Percentiles rank a stretch among this genome's conserved stretches.
These are phyloP conservation scores for Fregata magnificens DNA, from an alignment of 2,113 vertebrate genomes.

Conservation along the genomic window DNA sequence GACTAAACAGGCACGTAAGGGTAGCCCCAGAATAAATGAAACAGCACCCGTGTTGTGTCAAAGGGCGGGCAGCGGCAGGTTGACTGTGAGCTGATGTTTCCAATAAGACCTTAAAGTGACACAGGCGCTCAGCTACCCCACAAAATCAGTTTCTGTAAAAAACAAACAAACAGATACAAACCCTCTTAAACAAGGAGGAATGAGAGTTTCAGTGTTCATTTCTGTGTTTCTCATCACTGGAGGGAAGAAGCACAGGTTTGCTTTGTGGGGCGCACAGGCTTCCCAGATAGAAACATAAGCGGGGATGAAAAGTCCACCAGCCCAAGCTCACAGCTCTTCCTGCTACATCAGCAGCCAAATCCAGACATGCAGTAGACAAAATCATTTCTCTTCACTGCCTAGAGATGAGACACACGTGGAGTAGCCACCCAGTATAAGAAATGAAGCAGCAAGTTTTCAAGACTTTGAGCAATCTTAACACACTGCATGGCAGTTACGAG, in stretches of 20 bases:
- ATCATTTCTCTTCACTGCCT: not conserved
- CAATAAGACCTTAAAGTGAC: not conserved
- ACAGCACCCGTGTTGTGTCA: not conserved
- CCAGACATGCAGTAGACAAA: not conserved
- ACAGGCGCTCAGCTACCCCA: not conserved
- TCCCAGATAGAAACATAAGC: not conserved
- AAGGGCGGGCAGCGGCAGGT: not conserved
- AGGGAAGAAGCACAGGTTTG: not conserved
- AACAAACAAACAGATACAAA: not conserved
- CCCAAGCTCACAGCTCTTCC: not conserved
- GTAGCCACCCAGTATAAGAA: not conserved
- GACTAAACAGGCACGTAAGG: rapidly evolving
- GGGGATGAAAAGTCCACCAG: not conserved
- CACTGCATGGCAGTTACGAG: rapidly evolving
- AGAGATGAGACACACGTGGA: not conserved
- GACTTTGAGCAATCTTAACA: not conserved
- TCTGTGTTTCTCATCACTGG: not conserved
- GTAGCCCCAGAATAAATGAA: not conserved
- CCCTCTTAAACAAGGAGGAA: not conserved
- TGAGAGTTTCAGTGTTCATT: not conserved
- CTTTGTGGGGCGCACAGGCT: not conserved
- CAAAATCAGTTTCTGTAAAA: not conserved
- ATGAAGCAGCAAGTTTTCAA: not conserved
- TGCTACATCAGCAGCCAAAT: not conserved
- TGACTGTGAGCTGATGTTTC: not conserved